Base-by-base conservation (phyloP, 2,113 vertebrate species). In the Prinia subflava region DNA sequence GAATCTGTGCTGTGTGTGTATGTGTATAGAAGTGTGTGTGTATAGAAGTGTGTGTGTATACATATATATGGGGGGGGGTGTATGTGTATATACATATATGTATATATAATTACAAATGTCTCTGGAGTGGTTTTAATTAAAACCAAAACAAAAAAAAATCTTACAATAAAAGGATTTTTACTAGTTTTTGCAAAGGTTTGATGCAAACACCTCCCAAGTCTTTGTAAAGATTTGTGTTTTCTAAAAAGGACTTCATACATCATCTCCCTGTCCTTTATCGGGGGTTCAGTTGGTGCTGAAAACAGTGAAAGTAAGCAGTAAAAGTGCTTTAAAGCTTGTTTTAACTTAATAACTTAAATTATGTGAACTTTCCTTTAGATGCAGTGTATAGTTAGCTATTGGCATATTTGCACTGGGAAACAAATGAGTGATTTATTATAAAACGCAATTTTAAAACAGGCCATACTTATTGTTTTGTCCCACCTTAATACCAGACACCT, bases 11-110 rank as follows among this genome's bases (percentile, higher is more conserved):
- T 49, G 41, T 49, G 23, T 41, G 33, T 30, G 6, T 59, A 4
- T 18, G 2, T 49, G 2, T 39, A 21, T 7, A 3, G 53, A 20
- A 13, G 2, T 47, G 9, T 24, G 6, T 20, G 6, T 19, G 7
- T 21, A 6, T 55, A 13, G 39, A 6, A 9, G 5, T 37, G 15
- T 37, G 5, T 55, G 7, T 33, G 5, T 41, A 0, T 53, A 4
- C 17, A 18, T 22, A 19, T 30, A 37, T 30, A 2, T 33, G 31
- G 55, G 31, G 18, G 17, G 42, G 3, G 15, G 7, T 11, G 18
- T 42, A 11, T 27, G 4, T 35, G 9, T 46, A 47, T 31, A 20
- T 11, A 27, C 14, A 57, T 10, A 28, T 15, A 15, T 41, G 41
- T 18, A 31, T 19, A 44, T 24, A 42, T 17, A 65, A 59, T 22